phyloP scores from a whole-genome alignment of 2,888 invertebrate genomes.

The Hemaris fuciformis region DNA sequence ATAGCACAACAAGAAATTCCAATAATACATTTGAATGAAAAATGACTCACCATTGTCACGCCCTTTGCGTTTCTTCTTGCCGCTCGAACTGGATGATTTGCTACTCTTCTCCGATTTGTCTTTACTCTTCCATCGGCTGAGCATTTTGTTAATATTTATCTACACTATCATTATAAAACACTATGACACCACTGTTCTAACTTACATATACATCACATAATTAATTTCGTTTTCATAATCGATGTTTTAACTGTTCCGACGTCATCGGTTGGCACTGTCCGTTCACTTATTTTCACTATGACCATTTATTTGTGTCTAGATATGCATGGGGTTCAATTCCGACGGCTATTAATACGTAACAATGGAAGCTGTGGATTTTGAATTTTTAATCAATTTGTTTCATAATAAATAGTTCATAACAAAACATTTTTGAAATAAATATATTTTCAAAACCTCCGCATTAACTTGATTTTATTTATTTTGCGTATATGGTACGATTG shows the following conservation, averaged over 20 bases:
- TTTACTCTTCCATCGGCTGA: conserved; percentile 93
- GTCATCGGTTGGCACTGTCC: conserved; percentile 1
- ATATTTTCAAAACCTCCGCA: too few relatives aligned
- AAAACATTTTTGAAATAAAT: too few relatives aligned
- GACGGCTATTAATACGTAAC: background rate
- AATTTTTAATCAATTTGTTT: background rate
- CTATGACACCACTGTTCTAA: background rate
- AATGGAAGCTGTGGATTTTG: background rate
- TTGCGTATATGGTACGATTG: too few relatives aligned
- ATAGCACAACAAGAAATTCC: background rate
- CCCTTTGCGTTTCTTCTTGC: conserved; percentile 92
- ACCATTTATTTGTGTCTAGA: background rate
- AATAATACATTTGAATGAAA: too few relatives aligned
- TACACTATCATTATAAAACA: conserved; percentile 11
- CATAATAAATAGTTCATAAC: too few relatives aligned
- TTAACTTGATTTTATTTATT: too few relatives aligned
- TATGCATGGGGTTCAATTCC: background rate
- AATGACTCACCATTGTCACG: conserved; percentile 87
- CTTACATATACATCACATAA: background rate
- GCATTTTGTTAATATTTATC: conserved; percentile 71
- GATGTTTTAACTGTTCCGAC: background rate
- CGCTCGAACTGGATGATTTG: conserved; percentile 78
- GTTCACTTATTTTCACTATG: conserved; percentile 2
- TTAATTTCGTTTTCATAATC: background rate
- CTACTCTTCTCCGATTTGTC: conserved; percentile 88